Evolutionary conservation across 92 coral and sea anemone genomes (phyloP).

Genomic region (Virgularia gustaviana): DNA sequence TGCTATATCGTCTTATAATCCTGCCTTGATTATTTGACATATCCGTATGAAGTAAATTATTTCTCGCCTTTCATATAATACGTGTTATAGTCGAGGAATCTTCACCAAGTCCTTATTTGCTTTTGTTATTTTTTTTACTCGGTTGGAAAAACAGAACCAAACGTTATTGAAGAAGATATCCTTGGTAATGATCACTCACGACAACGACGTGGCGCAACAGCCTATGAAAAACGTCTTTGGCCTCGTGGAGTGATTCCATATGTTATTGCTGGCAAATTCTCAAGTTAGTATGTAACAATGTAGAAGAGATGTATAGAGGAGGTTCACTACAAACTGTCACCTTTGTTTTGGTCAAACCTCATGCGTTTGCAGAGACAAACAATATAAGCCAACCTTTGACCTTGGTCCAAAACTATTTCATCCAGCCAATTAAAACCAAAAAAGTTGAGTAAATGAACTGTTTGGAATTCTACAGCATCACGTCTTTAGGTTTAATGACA

Average conservation of each 20-base stretch:
- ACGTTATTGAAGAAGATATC: constrained; percentile 30
- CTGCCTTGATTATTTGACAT: no score
- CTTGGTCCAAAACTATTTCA: constrained; percentile 20
- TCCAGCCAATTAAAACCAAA: no score
- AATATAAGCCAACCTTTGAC: constrained; percentile 39
- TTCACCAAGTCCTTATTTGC: no score
- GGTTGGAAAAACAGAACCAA: constrained; percentile 25
- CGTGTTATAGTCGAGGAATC: no score
- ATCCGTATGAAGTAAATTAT: no score
- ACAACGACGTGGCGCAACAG: constrained; percentile 58
- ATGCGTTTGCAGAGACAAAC: constrained; percentile 22
- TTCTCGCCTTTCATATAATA: no score
- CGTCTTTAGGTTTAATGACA: no score
- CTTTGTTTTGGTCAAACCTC: not conserved
- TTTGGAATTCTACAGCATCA: no score
- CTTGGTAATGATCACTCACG: constrained; percentile 32
- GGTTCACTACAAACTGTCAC: not conserved
- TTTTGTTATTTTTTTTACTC: no score
- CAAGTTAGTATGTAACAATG: constrained; percentile 38
- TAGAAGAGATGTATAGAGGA: not conserved
- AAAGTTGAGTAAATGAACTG: no score
- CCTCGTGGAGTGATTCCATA: constrained; percentile 62
- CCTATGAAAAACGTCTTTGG: constrained; percentile 50
- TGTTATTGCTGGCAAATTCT: constrained; percentile 41
- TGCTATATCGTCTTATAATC: no score